A percentile compares a stretch with the other conserved stretches of the same genome.
Conservation (phyloP, 2,888 invertebrate species). For the Pristionchus maxplancki region DNA sequence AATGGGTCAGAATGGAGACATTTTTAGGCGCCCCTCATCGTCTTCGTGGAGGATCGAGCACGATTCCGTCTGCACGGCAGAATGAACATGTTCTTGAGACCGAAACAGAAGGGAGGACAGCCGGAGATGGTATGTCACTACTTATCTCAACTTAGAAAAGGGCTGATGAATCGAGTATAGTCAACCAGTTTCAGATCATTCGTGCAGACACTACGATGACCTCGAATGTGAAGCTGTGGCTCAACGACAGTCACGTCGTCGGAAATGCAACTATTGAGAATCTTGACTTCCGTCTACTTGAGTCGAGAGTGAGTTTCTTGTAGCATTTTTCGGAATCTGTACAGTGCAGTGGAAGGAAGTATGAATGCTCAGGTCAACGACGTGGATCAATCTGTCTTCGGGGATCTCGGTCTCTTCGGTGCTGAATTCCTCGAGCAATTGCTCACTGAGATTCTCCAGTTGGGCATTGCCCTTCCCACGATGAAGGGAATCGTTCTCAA, state of each 20-base stretch:
- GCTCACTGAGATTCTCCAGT: constrained; percentile 75
- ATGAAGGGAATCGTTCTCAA: constrained; percentile 75
- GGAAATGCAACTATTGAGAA: constrained; percentile 77
- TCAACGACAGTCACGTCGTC: constrained; percentile 67
- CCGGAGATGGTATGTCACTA: constrained; percentile 62
- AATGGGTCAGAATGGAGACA: not conserved
- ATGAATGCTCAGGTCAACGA: constrained; percentile 62
- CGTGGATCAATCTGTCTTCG: constrained; percentile 75
- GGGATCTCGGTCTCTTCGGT: constrained; percentile 76
- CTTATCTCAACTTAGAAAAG: not conserved
- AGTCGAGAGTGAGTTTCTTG: constrained; percentile 60
- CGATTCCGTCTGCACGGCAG: constrained; percentile 75
- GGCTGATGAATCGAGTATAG: not conserved
- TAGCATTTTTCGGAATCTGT: not conserved
- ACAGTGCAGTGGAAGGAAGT: not conserved
- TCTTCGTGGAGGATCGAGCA: constrained; percentile 74
- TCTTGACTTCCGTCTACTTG: constrained; percentile 74
- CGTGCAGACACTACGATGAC: constrained; percentile 76
- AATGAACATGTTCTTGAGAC: constrained; percentile 74
- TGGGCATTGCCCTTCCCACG: constrained; percentile 74
- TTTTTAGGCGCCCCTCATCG: constrained; percentile 71
- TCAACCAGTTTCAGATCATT: constrained; percentile 60
- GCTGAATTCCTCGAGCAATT: constrained; percentile 76
- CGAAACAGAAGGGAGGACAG: constrained; percentile 63
- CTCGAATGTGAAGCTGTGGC: constrained; percentile 74